These are phyloP conservation scores for Dermolepida albohirtum DNA, from an alignment of 2,888 invertebrate genomes.

Conservation along the genomic window DNA sequence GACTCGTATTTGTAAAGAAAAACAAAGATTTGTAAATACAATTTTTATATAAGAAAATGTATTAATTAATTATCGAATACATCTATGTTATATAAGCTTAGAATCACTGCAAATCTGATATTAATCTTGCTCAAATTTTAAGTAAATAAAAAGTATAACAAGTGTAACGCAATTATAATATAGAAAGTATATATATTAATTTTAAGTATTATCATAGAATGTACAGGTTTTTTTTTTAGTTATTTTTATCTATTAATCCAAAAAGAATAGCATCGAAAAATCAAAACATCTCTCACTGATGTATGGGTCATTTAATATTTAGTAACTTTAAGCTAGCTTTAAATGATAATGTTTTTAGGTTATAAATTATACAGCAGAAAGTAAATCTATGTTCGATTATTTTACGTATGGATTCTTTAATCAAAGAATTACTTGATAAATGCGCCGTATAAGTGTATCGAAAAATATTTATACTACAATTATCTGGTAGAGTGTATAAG, in stretches of 20 bases:
- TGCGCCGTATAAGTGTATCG: not conserved
- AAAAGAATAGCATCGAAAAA: conserved; percentile 18
- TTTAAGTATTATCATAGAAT: conserved; percentile 39
- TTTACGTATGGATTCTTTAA: too few species aligned
- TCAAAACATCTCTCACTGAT: not conserved
- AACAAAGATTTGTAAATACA: too few species aligned
- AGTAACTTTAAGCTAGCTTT: too few species aligned
- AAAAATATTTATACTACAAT: conserved; percentile 38
- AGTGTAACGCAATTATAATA: conserved; percentile 27
- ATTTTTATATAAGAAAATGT: too few species aligned
- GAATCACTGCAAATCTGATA: not conserved
- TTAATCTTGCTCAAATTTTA: conserved; percentile 42
- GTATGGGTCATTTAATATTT: too few species aligned
- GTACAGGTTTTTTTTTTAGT: conserved; percentile 25
- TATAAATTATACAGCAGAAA: too few species aligned
- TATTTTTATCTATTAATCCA: not conserved
- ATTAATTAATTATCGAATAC: too few species aligned
- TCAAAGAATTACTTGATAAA: too few species aligned
- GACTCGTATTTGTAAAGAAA: too few species aligned
- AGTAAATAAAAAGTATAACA: conserved; percentile 26
- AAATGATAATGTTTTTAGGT: too few species aligned
- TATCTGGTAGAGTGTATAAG: conserved; percentile 50
- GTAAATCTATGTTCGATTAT: too few species aligned
- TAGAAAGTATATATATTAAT: conserved; percentile 21
- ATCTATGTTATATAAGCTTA: too few species aligned